Evolutionary conservation across 30 jellyfish, hydroid and myxozoan genomes (phyloP), one percentile per base, ranked within the genome.

Genomic region (Mastigias papua): DNA sequence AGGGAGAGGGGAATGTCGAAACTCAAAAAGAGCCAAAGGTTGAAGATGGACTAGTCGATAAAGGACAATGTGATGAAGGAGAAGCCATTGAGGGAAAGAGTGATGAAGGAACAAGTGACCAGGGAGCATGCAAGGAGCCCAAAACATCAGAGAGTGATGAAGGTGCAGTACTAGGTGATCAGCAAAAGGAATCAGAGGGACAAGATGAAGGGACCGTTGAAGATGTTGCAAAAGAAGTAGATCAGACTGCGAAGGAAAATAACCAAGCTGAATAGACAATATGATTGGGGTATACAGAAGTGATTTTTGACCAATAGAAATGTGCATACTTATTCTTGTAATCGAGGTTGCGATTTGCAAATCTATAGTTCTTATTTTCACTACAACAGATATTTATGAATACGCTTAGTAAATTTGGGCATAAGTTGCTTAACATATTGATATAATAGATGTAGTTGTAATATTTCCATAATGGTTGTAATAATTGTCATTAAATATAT

Each of bases 201-300:
- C 5, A 1, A 23, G 25, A 21, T 51, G 25, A 51, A 21, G 86
- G 26, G 86, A 23, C 86, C 8, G 31, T 21, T 25, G 48, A 75
- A n/a, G 76, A 31, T 28, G 80, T 61, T 26, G 80, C 26, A 20
- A 68, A 31, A 26, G 80, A 68, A 31, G 80, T 68, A 5, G 80
- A 68, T 26, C 50, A 68, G 16, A 16, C 80, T 26, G n/a, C 80
- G 3, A 42, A 68, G 57, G 80, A 31, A 16, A 65, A 37, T 35
- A 65, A 65, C 13, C 22, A 37, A 1, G 42, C 76, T 4, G 76
- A 65, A 25, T 13, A 16, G 37, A 11, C 3, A 15, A 37, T 11
- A 37, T 37, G 5, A 23, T 4, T 5, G 67, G 67, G 5, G 17
- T 1, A 10, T 2, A 51, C 25, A 10, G 67, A 51, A 8, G 16